Conservation (phyloP, 2,888 invertebrate genomes). For the Thera britannica region DNA sequence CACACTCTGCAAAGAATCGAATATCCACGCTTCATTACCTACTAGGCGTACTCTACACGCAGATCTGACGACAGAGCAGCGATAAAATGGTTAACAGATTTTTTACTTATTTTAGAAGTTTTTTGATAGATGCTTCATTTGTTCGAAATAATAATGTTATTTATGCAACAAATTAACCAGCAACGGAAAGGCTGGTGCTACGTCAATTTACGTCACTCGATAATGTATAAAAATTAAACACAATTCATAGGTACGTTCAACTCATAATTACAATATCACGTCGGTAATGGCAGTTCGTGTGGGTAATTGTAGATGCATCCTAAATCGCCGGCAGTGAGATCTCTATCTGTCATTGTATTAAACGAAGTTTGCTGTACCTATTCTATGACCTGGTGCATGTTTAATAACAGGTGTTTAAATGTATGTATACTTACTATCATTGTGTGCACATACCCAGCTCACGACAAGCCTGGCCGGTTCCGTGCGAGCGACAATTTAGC, state of each 20-base stretch:
- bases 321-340: constrained; percentile 70
- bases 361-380: constrained; percentile 72
- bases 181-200: no score
- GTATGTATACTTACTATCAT: constrained; percentile 78
- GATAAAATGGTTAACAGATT: not conserved
- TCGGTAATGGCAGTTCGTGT: constrained; percentile 53
- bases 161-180: not conserved
- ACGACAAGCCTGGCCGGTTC: constrained; percentile 82
- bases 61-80: not conserved
- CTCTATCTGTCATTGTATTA: constrained; percentile 79
- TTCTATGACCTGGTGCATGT: constrained; percentile 75
- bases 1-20: constrained; percentile 58
- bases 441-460: constrained; percentile 79
- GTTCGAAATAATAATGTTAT: not conserved
- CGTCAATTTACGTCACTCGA: no score
- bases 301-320: constrained; percentile 72
- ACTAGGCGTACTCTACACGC: constrained; percentile 18
- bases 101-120: not conserved
- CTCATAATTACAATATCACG: constrained; percentile 66
- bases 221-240: not conserved
- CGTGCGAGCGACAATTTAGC: constrained; percentile 84
- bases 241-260: constrained; percentile 48
- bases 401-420: constrained; percentile 84
- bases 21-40: constrained; percentile 38
- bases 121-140: no score